Evolutionary conservation across 2,797 vertebrate genomes (phyloP).

Genomic region (Molossus alvarezi): DNA sequence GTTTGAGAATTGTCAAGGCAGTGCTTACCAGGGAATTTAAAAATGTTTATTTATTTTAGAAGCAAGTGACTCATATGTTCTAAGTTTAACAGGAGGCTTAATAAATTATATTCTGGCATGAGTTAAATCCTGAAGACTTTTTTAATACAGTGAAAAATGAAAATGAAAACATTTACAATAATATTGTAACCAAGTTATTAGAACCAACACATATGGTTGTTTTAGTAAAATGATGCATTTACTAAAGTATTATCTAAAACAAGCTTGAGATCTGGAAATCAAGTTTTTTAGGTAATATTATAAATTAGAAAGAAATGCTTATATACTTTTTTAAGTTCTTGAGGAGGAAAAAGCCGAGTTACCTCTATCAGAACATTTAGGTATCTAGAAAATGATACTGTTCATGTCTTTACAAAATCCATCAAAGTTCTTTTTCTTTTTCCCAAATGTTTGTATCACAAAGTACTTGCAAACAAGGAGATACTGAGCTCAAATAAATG

Average conservation of each 20-base stretch:
- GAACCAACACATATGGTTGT: not conserved
- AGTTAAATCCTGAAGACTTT: conserved; percentile 61
- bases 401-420: conserved; percentile 43
- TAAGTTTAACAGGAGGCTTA: conserved; percentile 70
- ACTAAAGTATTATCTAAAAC: conserved; percentile 44
- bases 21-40: conserved; percentile 76
- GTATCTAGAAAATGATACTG: conserved; percentile 57
- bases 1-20: conserved; percentile 77
- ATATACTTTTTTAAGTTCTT: conserved; percentile 61
- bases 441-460: conserved; percentile 16
- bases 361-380: not conserved
- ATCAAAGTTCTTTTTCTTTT: conserved; percentile 59
- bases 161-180: conserved; percentile 68
- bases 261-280: conserved; percentile 44
- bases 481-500: not conserved
- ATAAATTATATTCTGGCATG: conserved; percentile 67
- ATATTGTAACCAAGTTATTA: conserved; percentile 31
- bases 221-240: conserved; percentile 61
- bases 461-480: conserved; percentile 50
- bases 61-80: conserved; percentile 75
- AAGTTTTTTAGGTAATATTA: conserved; percentile 46
- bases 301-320: conserved; percentile 48
- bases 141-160: conserved; percentile 51
- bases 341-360: conserved; percentile 64
- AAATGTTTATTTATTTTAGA: conserved; percentile 85